Conservation (phyloP, 2,113 vertebrate species). For the Pavo muticus region DNA sequence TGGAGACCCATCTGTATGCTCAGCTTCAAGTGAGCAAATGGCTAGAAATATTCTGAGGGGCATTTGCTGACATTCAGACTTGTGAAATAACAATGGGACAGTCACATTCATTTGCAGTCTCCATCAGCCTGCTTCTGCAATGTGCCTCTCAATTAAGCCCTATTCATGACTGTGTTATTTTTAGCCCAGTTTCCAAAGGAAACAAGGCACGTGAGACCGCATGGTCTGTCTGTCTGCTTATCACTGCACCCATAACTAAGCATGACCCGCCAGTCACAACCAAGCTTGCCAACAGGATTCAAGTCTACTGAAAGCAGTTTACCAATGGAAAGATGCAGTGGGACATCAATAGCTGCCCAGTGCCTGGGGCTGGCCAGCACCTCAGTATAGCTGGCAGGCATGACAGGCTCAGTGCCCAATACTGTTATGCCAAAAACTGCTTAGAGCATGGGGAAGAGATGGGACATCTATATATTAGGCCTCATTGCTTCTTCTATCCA, state of each 20-base stretch:
- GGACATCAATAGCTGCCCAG: background rate
- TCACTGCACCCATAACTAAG: background rate
- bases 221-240: slow-evolving; percentile 21
- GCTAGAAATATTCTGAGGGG: background rate
- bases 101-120: background rate
- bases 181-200: slow-evolving; percentile 47
- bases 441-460: background rate
- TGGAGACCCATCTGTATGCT: background rate
- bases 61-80: background rate
- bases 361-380: background rate
- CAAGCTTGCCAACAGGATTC: background rate
- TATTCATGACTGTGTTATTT: background rate
- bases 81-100: background rate
- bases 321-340: too few relatives aligned
- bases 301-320: background rate
- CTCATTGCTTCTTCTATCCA: background rate
- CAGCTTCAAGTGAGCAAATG: background rate
- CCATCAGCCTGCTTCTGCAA: background rate
- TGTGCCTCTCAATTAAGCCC: background rate
- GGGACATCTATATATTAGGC: background rate
- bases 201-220: accelerated
- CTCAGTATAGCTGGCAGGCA: accelerated
- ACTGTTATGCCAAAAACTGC: accelerated
- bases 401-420: accelerated
- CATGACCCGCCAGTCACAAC: background rate